Conservation (phyloP, 2,113 vertebrate genomes). For the Mesocricetus auratus region DNA sequence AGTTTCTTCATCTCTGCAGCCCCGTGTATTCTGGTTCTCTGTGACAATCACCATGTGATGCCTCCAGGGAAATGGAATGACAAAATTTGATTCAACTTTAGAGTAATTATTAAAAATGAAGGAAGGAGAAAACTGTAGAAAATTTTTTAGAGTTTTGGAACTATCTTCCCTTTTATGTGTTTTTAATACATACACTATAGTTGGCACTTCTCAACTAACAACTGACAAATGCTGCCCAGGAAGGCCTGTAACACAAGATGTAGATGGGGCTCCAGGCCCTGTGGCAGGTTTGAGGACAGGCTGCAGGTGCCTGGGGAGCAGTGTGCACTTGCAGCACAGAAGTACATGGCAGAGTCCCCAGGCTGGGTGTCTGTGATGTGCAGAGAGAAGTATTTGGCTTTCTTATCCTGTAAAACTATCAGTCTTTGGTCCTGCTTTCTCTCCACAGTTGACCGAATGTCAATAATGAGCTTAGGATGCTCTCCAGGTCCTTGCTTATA, state of each 20-base stretch:
- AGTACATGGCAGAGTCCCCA: neutral
- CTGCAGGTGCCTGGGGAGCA: neutral
- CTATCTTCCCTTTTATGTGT: neutral
- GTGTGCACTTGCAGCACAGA: neutral
- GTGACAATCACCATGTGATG: no score
- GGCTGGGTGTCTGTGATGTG: neutral
- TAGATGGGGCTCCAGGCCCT: neutral
- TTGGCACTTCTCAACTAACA: neutral
- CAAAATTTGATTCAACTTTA: neutral
- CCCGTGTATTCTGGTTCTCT: no score
- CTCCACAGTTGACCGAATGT: neutral
- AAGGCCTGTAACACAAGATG: neutral
- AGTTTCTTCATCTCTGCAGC: no score
- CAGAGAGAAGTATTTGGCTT: neutral
- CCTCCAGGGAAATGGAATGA: neutral
- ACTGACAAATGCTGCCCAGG: neutral
- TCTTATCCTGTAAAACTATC: neutral
- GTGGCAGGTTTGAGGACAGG: neutral
- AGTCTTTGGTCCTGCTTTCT: neutral
- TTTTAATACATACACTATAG: neutral
- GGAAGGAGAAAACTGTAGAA: neutral
- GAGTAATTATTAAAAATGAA: no score
- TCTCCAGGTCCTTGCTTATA: constrained; percentile 38
- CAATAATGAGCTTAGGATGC: neutral
- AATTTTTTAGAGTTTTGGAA: neutral